Conservation (phyloP, 2,113 vertebrate species). For the Cromileptes altivelis region DNA sequence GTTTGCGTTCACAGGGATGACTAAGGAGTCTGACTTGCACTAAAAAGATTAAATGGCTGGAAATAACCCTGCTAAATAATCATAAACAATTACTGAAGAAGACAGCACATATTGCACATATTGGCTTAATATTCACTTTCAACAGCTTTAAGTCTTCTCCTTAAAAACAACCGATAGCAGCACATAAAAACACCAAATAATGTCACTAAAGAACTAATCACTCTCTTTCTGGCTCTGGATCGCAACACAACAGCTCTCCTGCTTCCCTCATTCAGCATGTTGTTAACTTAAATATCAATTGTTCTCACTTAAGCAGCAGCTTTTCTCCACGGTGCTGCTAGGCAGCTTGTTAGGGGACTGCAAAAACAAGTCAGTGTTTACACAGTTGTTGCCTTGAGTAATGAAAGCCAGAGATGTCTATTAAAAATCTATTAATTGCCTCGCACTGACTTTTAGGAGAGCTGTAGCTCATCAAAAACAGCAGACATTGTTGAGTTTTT, state of each 20-base stretch:
- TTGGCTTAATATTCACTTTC: conserved; percentile 11
- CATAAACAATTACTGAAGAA: background rate
- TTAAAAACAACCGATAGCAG: conserved; percentile 10
- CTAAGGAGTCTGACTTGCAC: background rate
- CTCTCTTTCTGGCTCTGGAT: conserved; percentile 30
- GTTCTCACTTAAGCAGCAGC: conserved; percentile 52
- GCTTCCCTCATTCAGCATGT: conserved; percentile 47
- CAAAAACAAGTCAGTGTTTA: conserved; percentile 31
- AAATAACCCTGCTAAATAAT: background rate
- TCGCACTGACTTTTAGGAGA: conserved; percentile 39
- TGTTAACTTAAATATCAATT: conserved; percentile 69
- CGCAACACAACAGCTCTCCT: conserved; percentile 23
- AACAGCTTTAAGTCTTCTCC: conserved; percentile 1
- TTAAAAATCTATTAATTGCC: conserved; percentile 60
- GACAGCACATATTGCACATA: background rate
- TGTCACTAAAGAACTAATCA: conserved; percentile 25
- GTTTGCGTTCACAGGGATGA: background rate
- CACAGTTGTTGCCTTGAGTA: conserved; percentile 40
- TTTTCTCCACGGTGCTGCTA: conserved; percentile 36
- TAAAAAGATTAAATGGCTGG: background rate
- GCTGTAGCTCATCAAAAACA: conserved; percentile 46
- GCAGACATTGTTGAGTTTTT: conserved; percentile 1
- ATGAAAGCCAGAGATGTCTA: conserved; percentile 57
- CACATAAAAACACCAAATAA: conserved; percentile 31
- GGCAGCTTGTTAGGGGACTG: conserved; percentile 49